phyloP scores from a whole-genome alignment of 2,888 invertebrate species.

The Falcaria lacertinaria region DNA sequence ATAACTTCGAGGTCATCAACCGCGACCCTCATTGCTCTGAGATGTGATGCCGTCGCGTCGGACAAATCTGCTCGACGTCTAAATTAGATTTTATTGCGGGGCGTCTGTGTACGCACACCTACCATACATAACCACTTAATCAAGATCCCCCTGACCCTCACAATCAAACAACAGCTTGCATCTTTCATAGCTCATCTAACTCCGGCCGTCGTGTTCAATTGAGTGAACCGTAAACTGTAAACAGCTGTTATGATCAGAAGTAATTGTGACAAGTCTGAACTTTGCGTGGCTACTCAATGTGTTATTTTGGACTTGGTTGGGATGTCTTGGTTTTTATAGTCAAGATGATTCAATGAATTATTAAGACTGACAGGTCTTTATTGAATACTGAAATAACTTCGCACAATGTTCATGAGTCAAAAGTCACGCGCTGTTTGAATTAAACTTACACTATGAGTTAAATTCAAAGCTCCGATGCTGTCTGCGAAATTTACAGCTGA shows the following conservation, averaged over 20 bases:
- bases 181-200: constrained; percentile 29
- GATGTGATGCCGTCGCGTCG: constrained; percentile 51
- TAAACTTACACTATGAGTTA: no score
- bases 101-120: constrained; percentile 61
- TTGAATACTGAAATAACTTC: constrained; percentile 16
- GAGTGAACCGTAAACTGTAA: constrained; percentile 53
- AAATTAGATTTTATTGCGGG: constrained; percentile 79
- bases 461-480: no score
- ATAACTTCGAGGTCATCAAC: constrained; percentile 61
- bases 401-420: background rate
- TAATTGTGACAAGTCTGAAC: constrained; percentile 58
- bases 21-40: constrained; percentile 50
- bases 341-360: constrained; percentile 7
- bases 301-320: constrained; percentile 18
- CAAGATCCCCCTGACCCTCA: constrained; percentile 25
- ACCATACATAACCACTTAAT: constrained; percentile 39
- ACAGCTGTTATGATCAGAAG: constrained; percentile 53
- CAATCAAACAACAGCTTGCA: constrained; percentile 3
- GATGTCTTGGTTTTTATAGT: background rate
- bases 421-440: background rate
- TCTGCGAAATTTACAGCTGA: no score
- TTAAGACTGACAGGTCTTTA: constrained; percentile 11
- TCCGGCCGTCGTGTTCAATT: constrained; percentile 55
- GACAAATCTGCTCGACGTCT: constrained; percentile 75
- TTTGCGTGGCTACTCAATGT: constrained; percentile 38